A percentile compares a stretch with the other conserved stretches of the same genome.
These are phyloP conservation scores for Diuraphis noxia DNA, from an alignment of 1,140 invertebrate genomes.

Conservation along the genomic window DNA sequence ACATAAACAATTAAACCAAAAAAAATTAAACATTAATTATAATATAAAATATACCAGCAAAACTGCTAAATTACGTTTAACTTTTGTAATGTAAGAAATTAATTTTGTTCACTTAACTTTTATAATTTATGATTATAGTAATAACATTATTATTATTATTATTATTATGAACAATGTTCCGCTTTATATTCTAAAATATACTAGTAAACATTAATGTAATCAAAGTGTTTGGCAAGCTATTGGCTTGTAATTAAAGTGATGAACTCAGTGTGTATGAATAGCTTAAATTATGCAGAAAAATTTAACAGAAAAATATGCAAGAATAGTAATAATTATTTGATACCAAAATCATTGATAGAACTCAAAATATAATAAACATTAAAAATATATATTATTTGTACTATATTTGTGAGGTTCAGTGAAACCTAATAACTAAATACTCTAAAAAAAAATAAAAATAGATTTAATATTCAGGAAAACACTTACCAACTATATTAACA, in stretches of 20 bases:
- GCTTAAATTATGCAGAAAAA: neutral
- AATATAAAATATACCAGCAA: conserved; percentile 16
- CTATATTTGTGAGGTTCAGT: conserved; percentile 33
- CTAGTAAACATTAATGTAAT: neutral
- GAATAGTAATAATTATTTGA: neutral
- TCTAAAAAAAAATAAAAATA: conserved; percentile 1
- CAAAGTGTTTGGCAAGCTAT: neutral
- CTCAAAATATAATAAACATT: conserved; percentile 9
- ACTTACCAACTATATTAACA: conserved; percentile 44
- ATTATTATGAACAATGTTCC: neutral
- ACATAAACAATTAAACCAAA: neutral
- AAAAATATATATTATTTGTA: conserved; percentile 41
- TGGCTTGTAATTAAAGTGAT: neutral
- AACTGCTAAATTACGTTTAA: conserved; percentile 29
- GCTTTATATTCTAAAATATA: neutral
- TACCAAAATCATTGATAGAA: neutral
- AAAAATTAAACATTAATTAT: conserved; percentile 23
- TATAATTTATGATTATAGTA: neutral
- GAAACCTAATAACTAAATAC: conserved; percentile 1
- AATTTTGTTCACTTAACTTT: neutral
- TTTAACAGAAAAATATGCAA: neutral
- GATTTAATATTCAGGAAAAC: conserved; percentile 38
- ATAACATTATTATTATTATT: neutral
- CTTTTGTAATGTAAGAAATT: neutral
- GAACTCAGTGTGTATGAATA: neutral